These are phyloP conservation scores for Nansenia antarctica DNA, from an alignment of 2,113 vertebrate genomes.

Conservation along the genomic window DNA sequence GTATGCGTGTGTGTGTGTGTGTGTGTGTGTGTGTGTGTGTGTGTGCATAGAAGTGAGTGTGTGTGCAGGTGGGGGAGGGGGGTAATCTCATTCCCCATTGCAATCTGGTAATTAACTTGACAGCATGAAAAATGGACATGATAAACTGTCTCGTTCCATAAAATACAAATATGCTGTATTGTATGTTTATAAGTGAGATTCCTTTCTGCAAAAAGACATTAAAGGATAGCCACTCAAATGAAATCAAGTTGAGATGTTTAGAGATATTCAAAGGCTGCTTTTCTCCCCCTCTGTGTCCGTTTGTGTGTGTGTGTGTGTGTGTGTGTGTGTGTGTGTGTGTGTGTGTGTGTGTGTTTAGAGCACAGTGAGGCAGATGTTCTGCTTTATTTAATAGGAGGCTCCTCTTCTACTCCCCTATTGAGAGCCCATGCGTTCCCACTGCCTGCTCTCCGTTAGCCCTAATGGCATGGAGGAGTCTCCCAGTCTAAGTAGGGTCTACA, in stretches of 20 bases:
- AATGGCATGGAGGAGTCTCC: constrained; percentile 63
- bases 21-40: constrained; percentile 53
- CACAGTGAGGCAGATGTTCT: constrained; percentile 12
- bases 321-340: neutral
- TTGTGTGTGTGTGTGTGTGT: neutral
- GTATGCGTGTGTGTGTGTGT: constrained; percentile 16
- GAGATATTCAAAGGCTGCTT: constrained; percentile 31
- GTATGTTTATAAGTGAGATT: constrained; percentile 62
- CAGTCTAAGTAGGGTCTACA: constrained; percentile 61
- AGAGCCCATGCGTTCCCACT: constrained; percentile 21
- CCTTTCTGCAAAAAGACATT: constrained; percentile 57
- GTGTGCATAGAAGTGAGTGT: constrained; percentile 58
- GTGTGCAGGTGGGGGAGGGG: constrained; percentile 54
- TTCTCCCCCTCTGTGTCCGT: too few species aligned
- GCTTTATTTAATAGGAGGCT: constrained; percentile 44
- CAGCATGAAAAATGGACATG: constrained; percentile 81
- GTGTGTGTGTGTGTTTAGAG: neutral
- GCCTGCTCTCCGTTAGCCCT: constrained; percentile 48
- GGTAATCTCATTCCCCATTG: constrained; percentile 76
- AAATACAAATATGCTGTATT: constrained; percentile 73
- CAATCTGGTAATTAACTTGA: constrained; percentile 80
- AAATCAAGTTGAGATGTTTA: constrained; percentile 46
- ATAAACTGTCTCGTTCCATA: constrained; percentile 76
- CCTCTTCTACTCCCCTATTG: constrained; percentile 26
- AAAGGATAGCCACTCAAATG: constrained; percentile 53